Evolutionary conservation across 2,888 invertebrate species (phyloP), one percentile per base, ranked within the genome.

Genomic region (Epinotia nisella): DNA sequence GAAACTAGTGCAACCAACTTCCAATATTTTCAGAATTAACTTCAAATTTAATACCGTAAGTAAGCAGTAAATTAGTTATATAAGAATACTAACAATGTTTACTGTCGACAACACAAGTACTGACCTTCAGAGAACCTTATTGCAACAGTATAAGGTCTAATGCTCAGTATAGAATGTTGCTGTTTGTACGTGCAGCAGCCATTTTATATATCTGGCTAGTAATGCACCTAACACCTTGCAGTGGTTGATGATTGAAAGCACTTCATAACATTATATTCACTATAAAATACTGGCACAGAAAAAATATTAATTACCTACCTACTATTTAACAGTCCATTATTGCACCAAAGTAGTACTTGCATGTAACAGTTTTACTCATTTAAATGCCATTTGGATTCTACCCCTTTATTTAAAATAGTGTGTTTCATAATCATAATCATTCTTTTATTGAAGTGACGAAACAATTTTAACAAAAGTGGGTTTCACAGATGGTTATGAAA

Each of bases 1-100:
- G 59, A 15, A 59, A 59, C 15, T n/a, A 59, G 60, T 29, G 58
- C 58, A 58, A 58, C 58, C 15, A 29, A 58, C 55, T 55, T 49
- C 15, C 49, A 49, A 24, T n/a, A 24, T 49, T 62, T 49, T 49
- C 21, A 29, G 49, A 29, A 24, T 62, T 29, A 17, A 10, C 24
- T 10, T 49, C n/a, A 21, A 5, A 19, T 24, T 61, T 13, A 45
- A 9, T 21, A 15, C 21, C 21, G 24, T 59, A 59, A 59, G 29
- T 59, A n/a, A 35, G 59, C 29, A 35, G 29, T 59, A 59, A 5
- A n/a, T 59, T 35, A 13, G 55, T 11, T 55, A 21, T 59, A 35
- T 17, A 45, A 15, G 15, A 45, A 15, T 45, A n/a, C 5, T n/a
- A 49, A 49, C 29, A 59, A 17, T 59, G 59, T 59, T n/a, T 17